Evolutionary conservation across 2,888 invertebrate genomes (phyloP), one percentile per base, ranked within the genome.

Genomic region (Cistogaster globosa): DNA sequence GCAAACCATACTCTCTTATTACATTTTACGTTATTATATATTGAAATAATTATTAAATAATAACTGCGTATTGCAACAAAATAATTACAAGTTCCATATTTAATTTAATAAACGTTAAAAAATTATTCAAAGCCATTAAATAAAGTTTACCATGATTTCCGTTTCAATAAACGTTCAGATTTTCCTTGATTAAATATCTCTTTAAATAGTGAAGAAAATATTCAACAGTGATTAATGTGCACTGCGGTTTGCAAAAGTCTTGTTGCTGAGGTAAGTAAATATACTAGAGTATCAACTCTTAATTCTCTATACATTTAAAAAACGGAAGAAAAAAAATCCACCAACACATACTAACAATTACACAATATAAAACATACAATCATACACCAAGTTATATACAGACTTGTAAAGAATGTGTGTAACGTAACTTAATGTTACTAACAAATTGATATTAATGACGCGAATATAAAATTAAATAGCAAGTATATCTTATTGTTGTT

Each of bases 371-470:
- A 53, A 62, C 36, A 38, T 38, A 48, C 48, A 45, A n/a, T 48
- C 36, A 55, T 32, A 58, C 16, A 53, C 11, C 36, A 26, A 51
- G 16, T 58, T n/a, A 16, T 51, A 14, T 53, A 26, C 12, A 79
- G 45, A 57, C 45, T 55, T 20, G 14, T 38, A 32, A 69, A 60
- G 22, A 42, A 45, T 58, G 55, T 58, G 55, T 53, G 62, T 67
- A 62, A 71, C 65, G 79, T 55, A 76, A 71, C 79, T 58, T 79
- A 77, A 81, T 69, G 80, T 72, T 84, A 53, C 62, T 71, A 69
- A 81, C 84, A 81, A 84, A 84, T 84, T 84, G 84, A 81, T 84
- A 84, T 84, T 84, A 84, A 84, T 81, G 84, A 84, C 77, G 72
- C 77, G 72, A 77, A 77, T 77, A 77, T 80, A 84, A 84, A 77